Percentiles rank a stretch among this genome's conserved stretches.
phyloP scores from a whole-genome alignment of 1,140 invertebrate genomes.

The Drosophila sproati region DNA sequence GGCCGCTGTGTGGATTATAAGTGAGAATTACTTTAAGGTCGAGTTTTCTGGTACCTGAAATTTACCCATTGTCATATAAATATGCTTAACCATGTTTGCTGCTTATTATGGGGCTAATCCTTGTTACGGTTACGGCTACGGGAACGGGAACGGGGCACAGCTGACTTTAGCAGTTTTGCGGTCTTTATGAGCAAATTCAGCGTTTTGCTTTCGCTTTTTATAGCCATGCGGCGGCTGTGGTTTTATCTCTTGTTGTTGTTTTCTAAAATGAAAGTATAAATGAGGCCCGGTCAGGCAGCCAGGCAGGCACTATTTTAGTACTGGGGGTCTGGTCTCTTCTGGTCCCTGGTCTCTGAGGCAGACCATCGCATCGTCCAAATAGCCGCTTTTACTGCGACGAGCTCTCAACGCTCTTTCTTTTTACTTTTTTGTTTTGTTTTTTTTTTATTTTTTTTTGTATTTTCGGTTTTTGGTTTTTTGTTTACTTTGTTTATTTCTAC shows the following conservation, averaged over 20 bases:
- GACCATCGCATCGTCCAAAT: conserved; percentile 20
- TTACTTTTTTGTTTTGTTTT: conserved; percentile 38
- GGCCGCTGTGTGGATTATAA: conserved; percentile 33
- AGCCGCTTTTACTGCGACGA: conserved; percentile 58
- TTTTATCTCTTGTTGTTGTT: conserved; percentile 1
- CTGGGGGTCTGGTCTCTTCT: conserved; percentile 12
- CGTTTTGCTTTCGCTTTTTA: conserved; percentile 79
- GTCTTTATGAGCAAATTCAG: conserved; percentile 81
- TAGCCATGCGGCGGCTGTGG: conserved; percentile 42
- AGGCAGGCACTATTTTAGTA: conserved; percentile 15
- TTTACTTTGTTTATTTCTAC: conserved; percentile 44
- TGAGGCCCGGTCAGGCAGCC: conserved; percentile 22
- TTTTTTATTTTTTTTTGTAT: conserved; percentile 71
- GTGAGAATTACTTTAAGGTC: conserved; percentile 7
- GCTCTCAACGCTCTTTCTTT: conserved; percentile 50
- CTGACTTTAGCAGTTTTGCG: conserved; percentile 77
- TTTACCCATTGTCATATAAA: conserved; percentile 64
- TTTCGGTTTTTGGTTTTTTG: conserved; percentile 34
- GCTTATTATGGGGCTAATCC: conserved; percentile 44
- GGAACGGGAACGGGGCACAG: conserved; percentile 34
- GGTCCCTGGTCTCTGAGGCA: conserved; percentile 18
- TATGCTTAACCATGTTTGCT: conserved; percentile 65
- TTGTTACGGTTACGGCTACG: conserved; percentile 13
- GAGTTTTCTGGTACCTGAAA: background rate
- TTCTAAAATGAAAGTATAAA: conserved; percentile 73